These are phyloP conservation scores for Lasioglossum morio DNA, from an alignment of 2,888 invertebrate species.

Conservation along the genomic window DNA sequence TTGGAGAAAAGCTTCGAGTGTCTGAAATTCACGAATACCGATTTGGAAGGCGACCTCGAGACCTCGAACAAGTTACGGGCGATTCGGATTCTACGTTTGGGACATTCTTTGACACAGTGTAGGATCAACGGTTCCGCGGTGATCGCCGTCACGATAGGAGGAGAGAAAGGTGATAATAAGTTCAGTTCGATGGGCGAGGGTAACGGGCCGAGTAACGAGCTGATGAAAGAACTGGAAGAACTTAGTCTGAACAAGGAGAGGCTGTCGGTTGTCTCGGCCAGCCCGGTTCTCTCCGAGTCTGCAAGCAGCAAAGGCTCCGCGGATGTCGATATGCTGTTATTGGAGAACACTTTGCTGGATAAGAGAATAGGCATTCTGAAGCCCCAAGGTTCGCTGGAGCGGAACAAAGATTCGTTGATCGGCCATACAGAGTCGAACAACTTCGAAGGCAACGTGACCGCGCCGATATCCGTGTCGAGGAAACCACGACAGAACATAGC, in stretches of 20 bases:
- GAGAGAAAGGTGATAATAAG: conserved; percentile 77
- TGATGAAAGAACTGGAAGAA: conserved; percentile 86
- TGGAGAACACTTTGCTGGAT: conserved; percentile 65
- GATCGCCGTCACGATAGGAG: conserved; percentile 76
- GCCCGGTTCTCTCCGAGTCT: conserved; percentile 82
- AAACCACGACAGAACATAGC: conserved; percentile 90
- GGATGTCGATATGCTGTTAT: conserved; percentile 74
- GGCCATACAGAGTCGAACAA: conserved; percentile 65
- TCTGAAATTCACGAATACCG: conserved; percentile 86
- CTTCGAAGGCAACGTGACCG: conserved; percentile 66
- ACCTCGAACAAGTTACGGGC: conserved; percentile 85
- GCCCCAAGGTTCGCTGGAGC: conserved; percentile 90
- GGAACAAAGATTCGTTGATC: conserved; percentile 85
- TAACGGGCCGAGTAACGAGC: conserved; percentile 85
- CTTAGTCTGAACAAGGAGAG: conserved; percentile 84
- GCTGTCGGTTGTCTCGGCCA: conserved; percentile 69
- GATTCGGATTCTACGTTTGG: conserved; percentile 85
- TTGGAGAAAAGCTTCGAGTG: conserved; percentile 87
- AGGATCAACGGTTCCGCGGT: conserved; percentile 83
- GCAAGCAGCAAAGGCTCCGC: conserved; percentile 81
- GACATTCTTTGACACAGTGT: conserved; percentile 85
- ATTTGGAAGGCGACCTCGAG: conserved; percentile 82
- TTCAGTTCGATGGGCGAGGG: conserved; percentile 83
- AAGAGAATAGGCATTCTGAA: conserved; percentile 87
- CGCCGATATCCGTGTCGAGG: conserved; percentile 56